Percentiles rank a stretch among this genome's conserved stretches.
Conservation (phyloP, 2,113 vertebrate species). For the Orthonyx spaldingii region DNA sequence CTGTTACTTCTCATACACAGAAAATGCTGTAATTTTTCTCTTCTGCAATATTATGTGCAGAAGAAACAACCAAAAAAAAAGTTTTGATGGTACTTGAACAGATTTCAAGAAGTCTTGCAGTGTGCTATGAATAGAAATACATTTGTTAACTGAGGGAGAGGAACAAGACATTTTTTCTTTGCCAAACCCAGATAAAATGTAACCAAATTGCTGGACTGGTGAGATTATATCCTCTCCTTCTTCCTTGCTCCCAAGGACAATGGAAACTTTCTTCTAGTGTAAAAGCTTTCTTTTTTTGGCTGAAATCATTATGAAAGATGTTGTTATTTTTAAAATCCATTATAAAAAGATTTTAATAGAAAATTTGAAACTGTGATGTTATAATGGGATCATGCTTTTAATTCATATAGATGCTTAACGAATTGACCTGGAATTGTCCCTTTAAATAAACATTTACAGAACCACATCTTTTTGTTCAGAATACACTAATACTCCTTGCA, state of each 20-base stretch:
- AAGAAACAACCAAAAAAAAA: not conserved
- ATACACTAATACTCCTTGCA: not conserved
- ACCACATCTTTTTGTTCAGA: not conserved
- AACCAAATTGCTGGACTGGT: not conserved
- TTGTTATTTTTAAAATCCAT: not conserved
- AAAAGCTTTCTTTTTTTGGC: not conserved
- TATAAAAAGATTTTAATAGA: not conserved
- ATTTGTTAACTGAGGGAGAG: not conserved
- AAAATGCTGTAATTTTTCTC: not conserved
- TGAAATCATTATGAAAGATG: not conserved
- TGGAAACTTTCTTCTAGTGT: not conserved
- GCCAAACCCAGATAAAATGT: not conserved
- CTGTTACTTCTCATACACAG: slow-evolving; percentile 1
- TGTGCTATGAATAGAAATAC: not conserved
- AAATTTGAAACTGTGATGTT: not conserved
- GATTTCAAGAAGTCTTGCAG: not conserved
- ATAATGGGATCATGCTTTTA: not conserved
- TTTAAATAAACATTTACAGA: not conserved
- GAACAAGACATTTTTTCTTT: not conserved
- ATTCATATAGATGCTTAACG: not conserved
- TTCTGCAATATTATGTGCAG: not conserved
- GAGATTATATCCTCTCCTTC: not conserved
- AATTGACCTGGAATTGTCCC: not conserved
- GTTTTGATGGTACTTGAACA: not conserved
- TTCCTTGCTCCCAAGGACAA: not conserved